Evolutionary conservation across 2,888 invertebrate species (phyloP).

Genomic region (Acronicta leporina): DNA sequence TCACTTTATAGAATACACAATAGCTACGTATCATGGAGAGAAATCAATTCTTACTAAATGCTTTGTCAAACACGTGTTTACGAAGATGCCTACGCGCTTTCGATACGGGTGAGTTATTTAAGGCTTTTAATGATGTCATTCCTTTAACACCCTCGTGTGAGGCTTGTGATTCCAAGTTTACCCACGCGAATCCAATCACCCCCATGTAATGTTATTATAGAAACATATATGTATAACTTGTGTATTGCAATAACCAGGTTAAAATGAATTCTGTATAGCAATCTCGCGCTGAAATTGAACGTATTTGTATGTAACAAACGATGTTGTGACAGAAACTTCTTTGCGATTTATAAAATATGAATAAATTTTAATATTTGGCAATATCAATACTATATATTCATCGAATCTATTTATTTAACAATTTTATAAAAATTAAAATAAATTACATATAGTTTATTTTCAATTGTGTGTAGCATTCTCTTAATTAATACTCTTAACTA

Average conservation of each 20-base stretch:
- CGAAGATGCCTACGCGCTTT: background rate
- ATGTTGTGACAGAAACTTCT: background rate
- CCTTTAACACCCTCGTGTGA: slow-evolving; percentile 17
- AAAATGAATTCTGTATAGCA: slow-evolving; percentile 23
- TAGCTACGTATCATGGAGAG: too few species aligned
- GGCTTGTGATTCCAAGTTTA: slow-evolving; percentile 21
- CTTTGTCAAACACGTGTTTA: slow-evolving; percentile 29
- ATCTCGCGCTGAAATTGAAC: slow-evolving; percentile 28
- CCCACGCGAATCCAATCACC: slow-evolving; percentile 33
- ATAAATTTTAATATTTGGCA: background rate
- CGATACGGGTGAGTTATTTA: slow-evolving; percentile 28
- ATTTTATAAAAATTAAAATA: too few species aligned
- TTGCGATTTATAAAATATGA: background rate
- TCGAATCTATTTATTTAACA: too few species aligned
- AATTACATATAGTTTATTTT: too few species aligned
- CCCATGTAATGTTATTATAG: slow-evolving; percentile 9
- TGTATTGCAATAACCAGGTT: slow-evolving; percentile 31
- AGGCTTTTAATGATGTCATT: slow-evolving; percentile 42
- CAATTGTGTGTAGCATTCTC: too few species aligned
- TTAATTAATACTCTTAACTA: too few species aligned
- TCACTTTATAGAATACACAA: too few species aligned
- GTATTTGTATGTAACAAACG: background rate
- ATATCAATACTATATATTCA: too few species aligned
- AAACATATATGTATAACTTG: slow-evolving; percentile 3
- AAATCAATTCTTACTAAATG: slow-evolving; percentile 1